These are phyloP conservation scores for Lithosia quadra DNA, from an alignment of 2,888 invertebrate genomes.

Conservation along the genomic window DNA sequence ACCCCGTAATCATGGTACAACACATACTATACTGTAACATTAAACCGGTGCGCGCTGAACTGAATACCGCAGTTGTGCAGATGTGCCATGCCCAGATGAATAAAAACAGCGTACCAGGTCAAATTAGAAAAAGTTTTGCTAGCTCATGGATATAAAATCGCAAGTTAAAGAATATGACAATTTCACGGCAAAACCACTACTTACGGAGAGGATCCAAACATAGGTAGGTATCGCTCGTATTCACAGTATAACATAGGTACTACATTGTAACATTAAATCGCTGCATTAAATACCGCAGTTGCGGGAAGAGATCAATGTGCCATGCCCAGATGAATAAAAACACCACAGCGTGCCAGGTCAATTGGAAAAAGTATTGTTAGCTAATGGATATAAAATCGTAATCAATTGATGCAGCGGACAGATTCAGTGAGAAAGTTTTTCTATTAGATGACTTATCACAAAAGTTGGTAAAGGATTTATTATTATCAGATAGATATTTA, in stretches of 20 bases:
- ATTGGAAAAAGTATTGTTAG: background rate
- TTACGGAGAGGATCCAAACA: no score
- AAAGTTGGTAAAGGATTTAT: background rate
- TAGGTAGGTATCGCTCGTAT: no score
- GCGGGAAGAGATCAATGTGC: background rate
- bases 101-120: no score
- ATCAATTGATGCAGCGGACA: background rate
- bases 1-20: no score
- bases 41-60: no score
- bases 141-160: no score
- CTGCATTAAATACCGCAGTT: background rate
- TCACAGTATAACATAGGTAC: background rate
- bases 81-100: no score
- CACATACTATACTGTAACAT: no score
- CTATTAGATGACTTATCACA: slow-evolving; percentile 1
- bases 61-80: no score
- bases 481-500: background rate
- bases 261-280: background rate
- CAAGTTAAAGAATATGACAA: no score
- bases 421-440: background rate
- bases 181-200: no score
- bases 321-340: background rate
- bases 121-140: no score
- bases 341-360: background rate
- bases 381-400: background rate